Evolutionary conservation across 2,888 invertebrate genomes (phyloP).

Genomic region (Leptinotarsa tumamoca): DNA sequence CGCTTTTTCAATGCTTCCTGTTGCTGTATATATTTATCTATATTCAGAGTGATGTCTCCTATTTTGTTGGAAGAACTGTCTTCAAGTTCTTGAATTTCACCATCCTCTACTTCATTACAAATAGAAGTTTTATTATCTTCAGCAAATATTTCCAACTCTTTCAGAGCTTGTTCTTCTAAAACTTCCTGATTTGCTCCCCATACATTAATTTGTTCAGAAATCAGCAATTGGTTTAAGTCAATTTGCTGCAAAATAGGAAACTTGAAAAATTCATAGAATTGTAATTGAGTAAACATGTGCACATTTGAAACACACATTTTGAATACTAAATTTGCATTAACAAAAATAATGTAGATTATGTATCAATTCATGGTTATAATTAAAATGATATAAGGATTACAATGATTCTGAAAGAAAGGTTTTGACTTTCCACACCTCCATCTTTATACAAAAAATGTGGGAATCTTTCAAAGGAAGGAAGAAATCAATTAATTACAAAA

Average conservation of each 20-base stretch:
- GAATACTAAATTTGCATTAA: too few species aligned
- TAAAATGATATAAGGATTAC: too few species aligned
- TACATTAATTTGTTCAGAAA: conserved; percentile 59
- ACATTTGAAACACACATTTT: too few species aligned
- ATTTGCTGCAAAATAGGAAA: conserved; percentile 34
- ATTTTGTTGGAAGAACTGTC: conserved; percentile 36
- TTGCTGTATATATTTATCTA: conserved; percentile 58
- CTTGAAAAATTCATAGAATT: not conserved
- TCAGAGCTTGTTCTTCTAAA: conserved; percentile 63
- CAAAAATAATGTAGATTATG: too few species aligned
- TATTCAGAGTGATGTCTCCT: conserved; percentile 49
- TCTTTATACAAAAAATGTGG: too few species aligned
- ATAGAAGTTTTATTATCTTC: conserved; percentile 45
- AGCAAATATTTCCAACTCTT: conserved; percentile 61
- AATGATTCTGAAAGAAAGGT: too few species aligned
- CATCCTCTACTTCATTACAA: conserved; percentile 50
- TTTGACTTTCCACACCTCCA: too few species aligned
- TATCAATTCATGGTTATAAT: too few species aligned
- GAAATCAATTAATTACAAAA: too few species aligned
- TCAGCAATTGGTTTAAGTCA: conserved; percentile 45
- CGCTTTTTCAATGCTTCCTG: conserved; percentile 61
- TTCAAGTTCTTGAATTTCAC: conserved; percentile 52
- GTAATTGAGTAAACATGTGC: too few species aligned
- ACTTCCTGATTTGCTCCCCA: conserved; percentile 62
- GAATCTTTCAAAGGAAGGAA: too few species aligned